Evolutionary conservation across 2,888 invertebrate genomes (phyloP).

Genomic region (Pachycephus smyrnensis): DNA sequence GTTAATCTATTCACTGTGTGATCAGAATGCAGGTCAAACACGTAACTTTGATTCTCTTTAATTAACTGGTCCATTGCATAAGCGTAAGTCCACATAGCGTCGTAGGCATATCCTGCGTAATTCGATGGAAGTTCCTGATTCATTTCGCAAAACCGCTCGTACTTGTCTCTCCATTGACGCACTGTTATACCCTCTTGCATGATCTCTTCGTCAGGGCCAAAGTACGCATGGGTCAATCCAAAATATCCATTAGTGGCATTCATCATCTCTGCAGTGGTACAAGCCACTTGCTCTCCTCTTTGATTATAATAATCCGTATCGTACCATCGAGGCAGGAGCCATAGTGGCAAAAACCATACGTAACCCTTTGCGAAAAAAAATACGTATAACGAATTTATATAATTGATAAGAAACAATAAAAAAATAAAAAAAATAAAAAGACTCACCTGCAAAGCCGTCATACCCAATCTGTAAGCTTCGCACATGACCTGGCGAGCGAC

Average conservation of each 20-base stretch:
- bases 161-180: constrained; percentile 72
- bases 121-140: constrained; percentile 67
- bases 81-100: constrained; percentile 86
- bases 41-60: constrained; percentile 72
- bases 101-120: constrained; percentile 83
- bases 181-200: constrained; percentile 78
- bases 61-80: constrained; percentile 76
- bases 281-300: constrained; percentile 69
- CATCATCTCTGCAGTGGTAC: constrained; percentile 74
- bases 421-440: constrained; percentile 5
- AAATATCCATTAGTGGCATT: constrained; percentile 80
- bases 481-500: constrained; percentile 84
- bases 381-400: neutral
- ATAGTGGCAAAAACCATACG: constrained; percentile 88
- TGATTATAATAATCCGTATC: constrained; percentile 70
- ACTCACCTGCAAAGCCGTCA: constrained; percentile 71
- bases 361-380: constrained; percentile 71
- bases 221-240: constrained; percentile 77
- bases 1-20: constrained; percentile 72
- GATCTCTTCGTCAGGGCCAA: constrained; percentile 71
- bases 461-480: constrained; percentile 78
- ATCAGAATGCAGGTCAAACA: constrained; percentile 70
- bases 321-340: constrained; percentile 76
- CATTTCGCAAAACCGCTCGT: constrained; percentile 53
- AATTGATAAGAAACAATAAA: neutral